A percentile compares a stretch with the other conserved stretches of the same genome.
Evolutionary conservation across 2,113 vertebrate genomes (phyloP).

Genomic region (Dipodomys stephensi): DNA sequence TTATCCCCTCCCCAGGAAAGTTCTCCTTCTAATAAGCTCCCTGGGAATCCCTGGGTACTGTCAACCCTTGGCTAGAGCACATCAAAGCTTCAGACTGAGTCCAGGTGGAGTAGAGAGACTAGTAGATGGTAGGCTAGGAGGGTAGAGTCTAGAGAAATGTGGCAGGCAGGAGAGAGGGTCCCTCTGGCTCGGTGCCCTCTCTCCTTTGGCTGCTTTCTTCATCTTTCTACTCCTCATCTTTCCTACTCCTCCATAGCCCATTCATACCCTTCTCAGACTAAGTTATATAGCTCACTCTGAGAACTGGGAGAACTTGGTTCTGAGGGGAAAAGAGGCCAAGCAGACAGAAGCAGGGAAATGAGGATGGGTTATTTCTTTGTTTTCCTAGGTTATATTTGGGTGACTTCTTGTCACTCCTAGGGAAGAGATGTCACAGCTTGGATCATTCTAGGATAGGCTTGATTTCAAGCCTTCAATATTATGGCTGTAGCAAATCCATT

Average conservation of each 20-base stretch:
- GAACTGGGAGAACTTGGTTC: background rate
- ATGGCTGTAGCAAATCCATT: background rate
- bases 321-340: background rate
- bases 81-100: background rate
- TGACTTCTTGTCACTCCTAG: background rate
- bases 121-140: background rate
- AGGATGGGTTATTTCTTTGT: background rate
- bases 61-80: background rate
- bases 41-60: background rate
- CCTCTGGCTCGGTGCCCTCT: constrained; percentile 55
- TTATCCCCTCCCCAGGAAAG: background rate
- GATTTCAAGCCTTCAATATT: background rate
- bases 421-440: background rate
- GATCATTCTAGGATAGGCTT: background rate
- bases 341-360: too few relatives aligned
- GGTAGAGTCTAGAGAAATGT: constrained; percentile 53
- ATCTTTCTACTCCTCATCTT: too few relatives aligned
- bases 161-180: constrained; percentile 39
- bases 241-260: constrained; percentile 14
- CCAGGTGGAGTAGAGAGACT: background rate
- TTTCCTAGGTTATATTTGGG: background rate
- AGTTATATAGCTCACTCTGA: background rate
- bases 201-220: constrained; percentile 39
- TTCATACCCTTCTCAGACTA: background rate
- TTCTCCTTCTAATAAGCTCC: background rate